Conservation (phyloP, 2,888 invertebrate species). For the Drosophila austrosaltans region DNA sequence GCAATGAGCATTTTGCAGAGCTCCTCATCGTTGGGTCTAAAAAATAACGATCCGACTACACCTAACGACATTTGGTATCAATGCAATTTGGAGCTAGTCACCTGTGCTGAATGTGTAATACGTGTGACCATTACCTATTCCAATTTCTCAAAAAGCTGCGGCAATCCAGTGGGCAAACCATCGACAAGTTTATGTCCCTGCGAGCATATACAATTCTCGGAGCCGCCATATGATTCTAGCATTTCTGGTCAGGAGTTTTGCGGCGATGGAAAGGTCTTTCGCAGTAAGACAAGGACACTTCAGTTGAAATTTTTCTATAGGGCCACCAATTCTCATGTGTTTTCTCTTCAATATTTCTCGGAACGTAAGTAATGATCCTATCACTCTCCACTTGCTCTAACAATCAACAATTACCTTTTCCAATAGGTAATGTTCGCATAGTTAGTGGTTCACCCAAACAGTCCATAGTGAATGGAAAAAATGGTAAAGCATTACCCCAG, state of each 20-base stretch:
- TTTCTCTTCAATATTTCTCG: slow-evolving; percentile 87
- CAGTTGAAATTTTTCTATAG: slow-evolving; percentile 86
- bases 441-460: slow-evolving; percentile 84
- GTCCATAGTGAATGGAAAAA: slow-evolving; percentile 82
- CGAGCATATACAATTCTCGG: slow-evolving; percentile 87
- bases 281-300: slow-evolving; percentile 86
- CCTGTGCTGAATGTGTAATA: slow-evolving; percentile 88
- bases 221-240: slow-evolving; percentile 87
- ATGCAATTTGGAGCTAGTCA: slow-evolving; percentile 87
- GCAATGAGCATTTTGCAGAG: slow-evolving; percentile 43
- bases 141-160: slow-evolving; percentile 82
- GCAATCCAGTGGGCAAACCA: slow-evolving; percentile 76
- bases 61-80: slow-evolving; percentile 83
- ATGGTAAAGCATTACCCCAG: slow-evolving; percentile 82
- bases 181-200: slow-evolving; percentile 83
- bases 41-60: slow-evolving; percentile 49
- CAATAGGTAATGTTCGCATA: slow-evolving; percentile 85
- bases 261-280: slow-evolving; percentile 85
- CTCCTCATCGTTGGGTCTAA: slow-evolving; percentile 64
- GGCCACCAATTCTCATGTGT: slow-evolving; percentile 86
- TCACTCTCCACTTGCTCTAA: no score
- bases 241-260: slow-evolving; percentile 86
- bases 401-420: neutral
- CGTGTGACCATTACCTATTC: slow-evolving; percentile 82
- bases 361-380: slow-evolving; percentile 85